Evolutionary conservation across 2,797 vertebrate species (phyloP).

Genomic region (Pristis pectinata): DNA sequence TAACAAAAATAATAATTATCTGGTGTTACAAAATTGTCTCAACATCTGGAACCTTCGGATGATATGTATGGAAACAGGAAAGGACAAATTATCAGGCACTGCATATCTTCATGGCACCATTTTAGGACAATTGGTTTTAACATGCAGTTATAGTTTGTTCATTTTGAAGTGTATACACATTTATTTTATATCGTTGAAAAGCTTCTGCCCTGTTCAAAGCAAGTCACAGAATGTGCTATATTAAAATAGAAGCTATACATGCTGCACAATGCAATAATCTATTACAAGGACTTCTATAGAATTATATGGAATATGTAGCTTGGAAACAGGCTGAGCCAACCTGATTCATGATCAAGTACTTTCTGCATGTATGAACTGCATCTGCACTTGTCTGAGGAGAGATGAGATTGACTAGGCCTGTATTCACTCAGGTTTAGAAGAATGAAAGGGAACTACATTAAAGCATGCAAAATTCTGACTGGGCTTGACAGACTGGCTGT

Average conservation of each 20-base stretch:
- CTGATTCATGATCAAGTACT: too few relatives aligned
- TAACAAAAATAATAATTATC: not conserved
- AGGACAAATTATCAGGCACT: not conserved
- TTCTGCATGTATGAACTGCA: too few relatives aligned
- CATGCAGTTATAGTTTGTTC: not conserved
- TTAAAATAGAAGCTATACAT: not conserved
- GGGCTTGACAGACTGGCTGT: too few relatives aligned
- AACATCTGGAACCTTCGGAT: too few relatives aligned
- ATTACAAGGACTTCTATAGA: too few relatives aligned
- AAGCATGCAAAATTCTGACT: too few relatives aligned
- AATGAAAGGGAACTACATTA: too few relatives aligned
- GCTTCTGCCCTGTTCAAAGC: not conserved
- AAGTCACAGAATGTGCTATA: not conserved
- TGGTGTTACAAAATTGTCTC: not conserved
- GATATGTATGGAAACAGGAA: not conserved
- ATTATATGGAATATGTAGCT: too few relatives aligned
- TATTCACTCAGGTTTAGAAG: too few relatives aligned
- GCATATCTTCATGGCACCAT: not conserved
- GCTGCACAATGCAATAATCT: not conserved
- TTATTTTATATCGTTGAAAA: not conserved
- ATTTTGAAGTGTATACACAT: not conserved
- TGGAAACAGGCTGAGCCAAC: too few relatives aligned
- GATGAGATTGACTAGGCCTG: too few relatives aligned
- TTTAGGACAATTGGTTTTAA: conserved; percentile 7
- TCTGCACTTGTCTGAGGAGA: too few relatives aligned